Percentiles rank a stretch among this genome's conserved stretches.
Conservation (phyloP, 1,140 invertebrate species). For the Wiebesia pumilae region DNA sequence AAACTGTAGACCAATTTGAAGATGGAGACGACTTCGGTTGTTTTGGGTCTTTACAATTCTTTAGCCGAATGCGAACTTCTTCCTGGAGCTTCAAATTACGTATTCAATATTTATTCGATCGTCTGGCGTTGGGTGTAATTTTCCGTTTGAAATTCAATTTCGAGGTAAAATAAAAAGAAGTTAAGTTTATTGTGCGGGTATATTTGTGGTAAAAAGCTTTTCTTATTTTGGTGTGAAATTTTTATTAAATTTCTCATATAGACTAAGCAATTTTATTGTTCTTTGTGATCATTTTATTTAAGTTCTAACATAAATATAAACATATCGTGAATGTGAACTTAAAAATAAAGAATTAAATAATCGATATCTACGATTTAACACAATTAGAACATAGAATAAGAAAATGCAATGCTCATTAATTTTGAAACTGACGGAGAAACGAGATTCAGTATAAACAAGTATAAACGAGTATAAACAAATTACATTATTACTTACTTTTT, state of each 20-base stretch:
- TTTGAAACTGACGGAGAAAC: no score
- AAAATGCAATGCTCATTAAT: no score
- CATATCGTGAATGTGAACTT: no score
- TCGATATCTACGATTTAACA: no score
- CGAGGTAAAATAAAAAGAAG: conserved; percentile 21
- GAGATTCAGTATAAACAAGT: no score
- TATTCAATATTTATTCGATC: conserved; percentile 45
- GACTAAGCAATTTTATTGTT: not conserved
- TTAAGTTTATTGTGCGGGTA: not conserved
- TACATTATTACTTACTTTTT: not conserved
- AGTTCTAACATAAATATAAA: no score
- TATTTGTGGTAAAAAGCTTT: conserved; percentile 3
- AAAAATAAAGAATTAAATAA: no score
- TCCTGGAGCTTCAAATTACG: conserved; percentile 24
- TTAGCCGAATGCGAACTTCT: conserved; percentile 4
- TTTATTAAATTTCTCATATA: not conserved
- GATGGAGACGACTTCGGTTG: not conserved
- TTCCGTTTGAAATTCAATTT: conserved; percentile 42
- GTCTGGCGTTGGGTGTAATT: conserved; percentile 19
- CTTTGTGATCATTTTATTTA: not conserved
- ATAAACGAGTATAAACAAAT: not conserved
- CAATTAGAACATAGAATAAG: no score
- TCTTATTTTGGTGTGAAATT: not conserved
- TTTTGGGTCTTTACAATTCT: conserved; percentile 32
- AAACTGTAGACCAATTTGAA: not conserved